Evolutionary conservation across 2,113 vertebrate genomes (phyloP).

Genomic region (Ophiodon elongatus): DNA sequence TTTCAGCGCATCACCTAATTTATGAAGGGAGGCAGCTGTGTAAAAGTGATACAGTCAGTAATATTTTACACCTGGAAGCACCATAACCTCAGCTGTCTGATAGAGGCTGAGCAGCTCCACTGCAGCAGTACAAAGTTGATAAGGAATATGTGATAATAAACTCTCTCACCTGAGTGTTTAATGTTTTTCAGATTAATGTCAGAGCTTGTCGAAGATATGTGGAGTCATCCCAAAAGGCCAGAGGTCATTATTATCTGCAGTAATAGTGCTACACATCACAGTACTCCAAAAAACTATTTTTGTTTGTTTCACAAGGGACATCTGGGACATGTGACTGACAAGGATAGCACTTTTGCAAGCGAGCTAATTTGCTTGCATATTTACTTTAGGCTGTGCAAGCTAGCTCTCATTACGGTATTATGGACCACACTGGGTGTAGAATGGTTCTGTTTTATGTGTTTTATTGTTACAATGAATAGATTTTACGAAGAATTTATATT

Average conservation of each 20-base stretch:
- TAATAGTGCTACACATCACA: not conserved
- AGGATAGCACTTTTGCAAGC: not conserved
- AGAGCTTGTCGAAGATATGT: constrained; percentile 13
- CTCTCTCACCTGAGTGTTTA: constrained; percentile 24
- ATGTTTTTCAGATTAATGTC: constrained; percentile 21
- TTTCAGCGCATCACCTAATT: constrained; percentile 32
- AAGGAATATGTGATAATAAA: constrained; percentile 43
- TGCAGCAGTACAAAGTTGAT: constrained; percentile 38
- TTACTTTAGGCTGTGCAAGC: not conserved
- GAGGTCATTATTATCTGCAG: constrained; percentile 10
- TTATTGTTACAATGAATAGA: not conserved
- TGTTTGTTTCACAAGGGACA: not conserved
- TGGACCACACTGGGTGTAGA: too few relatives aligned
- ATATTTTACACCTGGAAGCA: constrained; percentile 50
- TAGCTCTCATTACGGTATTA: not conserved
- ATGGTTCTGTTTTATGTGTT: not conserved
- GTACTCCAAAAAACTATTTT: not conserved
- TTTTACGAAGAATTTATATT: not conserved
- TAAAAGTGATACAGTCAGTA: constrained; percentile 28
- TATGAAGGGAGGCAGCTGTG: constrained; percentile 38
- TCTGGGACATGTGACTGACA: not conserved
- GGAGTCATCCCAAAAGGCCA: not conserved
- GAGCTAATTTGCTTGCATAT: not conserved
- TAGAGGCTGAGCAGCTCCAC: constrained; percentile 22
- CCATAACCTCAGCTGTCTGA: constrained; percentile 31